Conservation (phyloP, 2,888 invertebrate genomes). For the Conomelus anceps region DNA sequence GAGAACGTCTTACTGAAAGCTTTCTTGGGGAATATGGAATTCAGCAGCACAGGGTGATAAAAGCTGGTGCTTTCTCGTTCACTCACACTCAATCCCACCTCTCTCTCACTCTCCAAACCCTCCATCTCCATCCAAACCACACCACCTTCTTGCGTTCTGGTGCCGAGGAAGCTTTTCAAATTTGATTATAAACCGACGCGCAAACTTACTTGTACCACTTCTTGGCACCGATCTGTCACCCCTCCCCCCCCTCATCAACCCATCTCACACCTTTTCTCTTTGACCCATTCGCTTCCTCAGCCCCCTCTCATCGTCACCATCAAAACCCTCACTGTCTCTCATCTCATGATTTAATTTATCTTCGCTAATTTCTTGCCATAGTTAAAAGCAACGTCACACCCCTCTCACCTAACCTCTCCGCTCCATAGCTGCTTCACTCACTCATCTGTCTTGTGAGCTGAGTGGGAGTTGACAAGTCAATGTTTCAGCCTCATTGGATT, state of each 20-base stretch:
- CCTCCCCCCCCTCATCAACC: background rate
- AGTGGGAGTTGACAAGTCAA: background rate
- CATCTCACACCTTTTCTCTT: background rate
- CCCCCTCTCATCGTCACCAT: background rate
- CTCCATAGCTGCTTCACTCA: background rate
- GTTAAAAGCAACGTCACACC: background rate
- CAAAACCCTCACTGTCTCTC: background rate
- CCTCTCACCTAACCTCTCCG: background rate
- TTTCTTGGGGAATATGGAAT: slow-evolving; percentile 9
- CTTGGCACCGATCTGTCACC: background rate
- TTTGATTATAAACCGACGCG: slow-evolving; percentile 4
- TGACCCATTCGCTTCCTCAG: background rate
- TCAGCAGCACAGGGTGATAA: slow-evolving; percentile 2
- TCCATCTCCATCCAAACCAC: background rate
- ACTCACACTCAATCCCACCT: background rate
- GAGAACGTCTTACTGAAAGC: slow-evolving; percentile 12
- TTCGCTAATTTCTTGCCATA: background rate
- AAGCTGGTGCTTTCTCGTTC: background rate
- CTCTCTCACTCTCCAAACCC: background rate
- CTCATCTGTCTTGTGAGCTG: background rate
- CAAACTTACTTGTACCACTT: background rate
- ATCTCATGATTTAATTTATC: background rate
- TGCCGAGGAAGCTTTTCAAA: background rate
- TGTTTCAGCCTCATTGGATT: background rate
- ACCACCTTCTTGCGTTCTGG: background rate